A percentile compares a stretch with the other conserved stretches of the same genome.
These are phyloP conservation scores for Pyralis farinalis DNA, from an alignment of 2,888 invertebrate species.

Conservation along the genomic window DNA sequence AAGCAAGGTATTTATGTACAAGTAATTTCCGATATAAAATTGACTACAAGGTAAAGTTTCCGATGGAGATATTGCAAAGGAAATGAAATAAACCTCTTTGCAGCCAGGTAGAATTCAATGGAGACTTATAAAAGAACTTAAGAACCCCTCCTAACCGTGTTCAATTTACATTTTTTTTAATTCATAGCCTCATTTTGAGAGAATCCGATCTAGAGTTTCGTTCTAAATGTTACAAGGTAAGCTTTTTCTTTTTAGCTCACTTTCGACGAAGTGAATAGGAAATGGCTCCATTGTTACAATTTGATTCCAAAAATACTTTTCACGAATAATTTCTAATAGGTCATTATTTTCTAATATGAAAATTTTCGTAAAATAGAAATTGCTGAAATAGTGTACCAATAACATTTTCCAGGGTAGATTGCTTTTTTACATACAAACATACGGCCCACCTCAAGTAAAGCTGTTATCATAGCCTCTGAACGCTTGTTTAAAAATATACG, in stretches of 20 bases:
- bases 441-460: too few species aligned
- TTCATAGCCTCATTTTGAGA: slow-evolving; percentile 1
- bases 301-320: neutral
- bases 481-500: too few species aligned
- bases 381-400: too few species aligned
- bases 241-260: neutral
- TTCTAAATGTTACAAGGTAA: neutral
- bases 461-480: too few species aligned
- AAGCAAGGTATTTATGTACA: neutral
- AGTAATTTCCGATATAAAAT: neutral
- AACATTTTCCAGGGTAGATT: too few species aligned
- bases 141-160: too few species aligned
- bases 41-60: neutral
- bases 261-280: neutral
- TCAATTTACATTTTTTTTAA: neutral
- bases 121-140: too few species aligned
- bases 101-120: too few species aligned
- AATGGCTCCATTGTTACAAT: slow-evolving; percentile 1
- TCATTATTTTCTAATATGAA: neutral
- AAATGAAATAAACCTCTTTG: neutral
- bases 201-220: slow-evolving; percentile 1
- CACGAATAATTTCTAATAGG: too few species aligned
- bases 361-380: neutral
- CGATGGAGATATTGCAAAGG: neutral
- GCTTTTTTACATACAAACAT: too few species aligned